A percentile compares a stretch with the other conserved stretches of the same genome.
Conservation (phyloP, 2,113 vertebrate species). For the Pseudonaja textilis region DNA sequence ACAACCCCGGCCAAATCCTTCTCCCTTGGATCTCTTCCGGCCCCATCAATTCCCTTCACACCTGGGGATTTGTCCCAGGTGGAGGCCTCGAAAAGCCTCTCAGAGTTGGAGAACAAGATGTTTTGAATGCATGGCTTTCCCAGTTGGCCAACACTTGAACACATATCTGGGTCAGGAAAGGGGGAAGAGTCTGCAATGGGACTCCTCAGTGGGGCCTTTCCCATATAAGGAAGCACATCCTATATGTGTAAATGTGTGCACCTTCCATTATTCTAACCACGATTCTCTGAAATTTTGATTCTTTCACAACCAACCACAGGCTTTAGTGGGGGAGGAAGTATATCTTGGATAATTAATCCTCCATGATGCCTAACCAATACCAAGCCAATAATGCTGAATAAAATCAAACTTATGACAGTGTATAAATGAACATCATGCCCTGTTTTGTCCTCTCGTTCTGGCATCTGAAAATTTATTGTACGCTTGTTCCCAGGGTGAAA, state of each 20-base stretch:
- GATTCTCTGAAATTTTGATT: background rate
- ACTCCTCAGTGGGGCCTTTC: background rate
- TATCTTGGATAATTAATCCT: slow-evolving; percentile 39
- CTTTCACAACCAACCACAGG: slow-evolving; percentile 23
- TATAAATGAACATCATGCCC: slow-evolving; percentile 34
- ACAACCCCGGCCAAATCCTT: background rate
- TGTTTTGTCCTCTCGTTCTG: slow-evolving; percentile 44
- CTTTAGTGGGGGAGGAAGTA: background rate
- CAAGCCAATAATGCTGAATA: slow-evolving; percentile 34
- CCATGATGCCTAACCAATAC: slow-evolving; percentile 34
- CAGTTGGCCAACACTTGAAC: slow-evolving; percentile 51
- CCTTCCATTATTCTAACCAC: background rate
- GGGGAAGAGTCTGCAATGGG: background rate
- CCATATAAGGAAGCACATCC: rapidly evolving
- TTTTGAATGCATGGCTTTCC: slow-evolving; percentile 61
- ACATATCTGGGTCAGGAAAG: slow-evolving; percentile 20
- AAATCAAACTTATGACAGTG: slow-evolving; percentile 44
- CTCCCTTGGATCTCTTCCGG: slow-evolving; percentile 44
- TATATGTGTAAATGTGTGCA: background rate
- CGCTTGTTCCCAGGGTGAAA: slow-evolving; percentile 56
- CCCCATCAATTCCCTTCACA: slow-evolving; percentile 54
- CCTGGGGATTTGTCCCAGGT: slow-evolving; percentile 50
- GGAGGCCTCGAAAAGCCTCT: slow-evolving; percentile 49
- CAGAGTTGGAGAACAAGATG: slow-evolving; percentile 54
- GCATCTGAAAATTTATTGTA: slow-evolving; percentile 35